Percentiles rank a stretch among this genome's conserved stretches.
Conservation (phyloP, 1,140 invertebrate species). For the Apis laboriosa region DNA sequence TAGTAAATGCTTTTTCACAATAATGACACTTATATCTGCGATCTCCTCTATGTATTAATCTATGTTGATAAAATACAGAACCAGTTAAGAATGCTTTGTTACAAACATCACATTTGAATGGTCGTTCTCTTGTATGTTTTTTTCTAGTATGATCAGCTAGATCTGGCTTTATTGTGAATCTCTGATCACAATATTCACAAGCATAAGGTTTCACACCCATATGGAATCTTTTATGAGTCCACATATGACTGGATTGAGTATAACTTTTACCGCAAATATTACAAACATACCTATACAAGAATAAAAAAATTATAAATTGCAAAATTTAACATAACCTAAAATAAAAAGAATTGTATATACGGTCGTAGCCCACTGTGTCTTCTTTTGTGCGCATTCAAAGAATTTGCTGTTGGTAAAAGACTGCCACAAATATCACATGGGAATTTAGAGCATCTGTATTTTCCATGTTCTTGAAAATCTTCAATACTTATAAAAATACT, state of each 20-base stretch:
- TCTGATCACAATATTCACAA: conserved; percentile 83
- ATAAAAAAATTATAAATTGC: not conserved
- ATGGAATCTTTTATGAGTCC: conserved; percentile 84
- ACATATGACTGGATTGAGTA: conserved; percentile 83
- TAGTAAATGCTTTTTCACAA: conserved; percentile 83
- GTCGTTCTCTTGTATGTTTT: conserved; percentile 85
- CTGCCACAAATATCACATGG: conserved; percentile 65
- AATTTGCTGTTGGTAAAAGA: conserved; percentile 73
- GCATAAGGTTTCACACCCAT: conserved; percentile 84
- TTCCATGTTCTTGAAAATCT: conserved; percentile 78
- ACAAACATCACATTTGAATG: conserved; percentile 87
- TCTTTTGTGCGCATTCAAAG: conserved; percentile 75
- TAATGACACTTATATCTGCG: conserved; percentile 87
- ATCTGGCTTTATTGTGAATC: conserved; percentile 85
- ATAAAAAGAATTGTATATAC: conserved; percentile 66
- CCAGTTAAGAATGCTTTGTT: conserved; percentile 88
- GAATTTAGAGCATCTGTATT: conserved; percentile 65
- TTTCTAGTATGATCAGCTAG: conserved; percentile 86
- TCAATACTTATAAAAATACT: conserved; percentile 71
- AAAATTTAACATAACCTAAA: not conserved
- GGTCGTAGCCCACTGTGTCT: conserved; percentile 80
- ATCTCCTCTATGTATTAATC: conserved; percentile 91
- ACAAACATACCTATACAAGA: conserved; percentile 72
- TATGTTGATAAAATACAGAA: conserved; percentile 87
- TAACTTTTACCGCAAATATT: conserved; percentile 84